Conservation (phyloP, 2,888 invertebrate species). For the Baccha elongata region DNA sequence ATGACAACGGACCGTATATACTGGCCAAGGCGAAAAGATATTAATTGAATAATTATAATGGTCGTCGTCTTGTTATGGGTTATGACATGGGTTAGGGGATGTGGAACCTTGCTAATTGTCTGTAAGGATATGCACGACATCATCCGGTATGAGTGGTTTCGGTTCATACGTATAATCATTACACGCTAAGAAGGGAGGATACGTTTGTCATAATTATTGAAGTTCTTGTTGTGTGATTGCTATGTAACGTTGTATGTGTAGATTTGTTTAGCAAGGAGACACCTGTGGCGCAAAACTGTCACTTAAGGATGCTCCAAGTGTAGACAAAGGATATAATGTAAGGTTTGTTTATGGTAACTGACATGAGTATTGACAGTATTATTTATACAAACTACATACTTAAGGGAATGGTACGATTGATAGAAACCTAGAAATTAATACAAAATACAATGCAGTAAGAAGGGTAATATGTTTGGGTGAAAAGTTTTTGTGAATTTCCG, state of each 20-base stretch:
- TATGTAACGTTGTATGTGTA: constrained; percentile 4
- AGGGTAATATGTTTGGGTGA: no score
- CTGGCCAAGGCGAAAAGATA: constrained; percentile 74
- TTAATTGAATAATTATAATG: constrained; percentile 76
- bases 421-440: neutral
- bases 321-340: constrained; percentile 21
- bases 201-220: constrained; percentile 62
- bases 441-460: no score
- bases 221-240: constrained; percentile 35
- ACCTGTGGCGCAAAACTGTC: constrained; percentile 82
- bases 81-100: constrained; percentile 70
- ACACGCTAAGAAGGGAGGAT: constrained; percentile 32
- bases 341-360: constrained; percentile 36
- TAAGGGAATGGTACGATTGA: neutral
- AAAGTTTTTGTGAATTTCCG: no score
- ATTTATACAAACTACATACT: neutral
- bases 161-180: constrained; percentile 19
- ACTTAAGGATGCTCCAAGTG: constrained; percentile 49
- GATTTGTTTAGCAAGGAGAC: constrained; percentile 76
- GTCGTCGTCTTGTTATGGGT: constrained; percentile 74
- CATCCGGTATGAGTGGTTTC: constrained; percentile 53
- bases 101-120: constrained; percentile 72
- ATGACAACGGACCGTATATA: constrained; percentile 70
- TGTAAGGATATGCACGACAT: constrained; percentile 70
- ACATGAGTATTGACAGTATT: constrained; percentile 25